Percentiles rank a stretch among this genome's conserved stretches.
Conservation (phyloP, 2,797 vertebrate genomes). For the Tokudaia tokunoshimensis region DNA sequence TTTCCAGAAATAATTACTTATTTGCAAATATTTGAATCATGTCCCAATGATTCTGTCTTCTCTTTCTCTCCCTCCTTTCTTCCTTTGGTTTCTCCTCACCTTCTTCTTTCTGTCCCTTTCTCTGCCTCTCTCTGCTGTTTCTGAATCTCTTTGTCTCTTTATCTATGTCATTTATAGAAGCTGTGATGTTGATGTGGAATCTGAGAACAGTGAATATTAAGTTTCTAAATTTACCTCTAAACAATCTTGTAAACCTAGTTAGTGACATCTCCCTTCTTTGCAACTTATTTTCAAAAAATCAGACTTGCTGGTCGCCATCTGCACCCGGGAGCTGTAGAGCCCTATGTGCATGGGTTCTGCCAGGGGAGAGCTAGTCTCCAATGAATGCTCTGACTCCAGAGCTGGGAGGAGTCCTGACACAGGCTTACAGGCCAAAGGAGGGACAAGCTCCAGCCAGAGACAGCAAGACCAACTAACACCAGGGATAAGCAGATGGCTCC, state of each 20-base stretch:
- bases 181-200: not conserved
- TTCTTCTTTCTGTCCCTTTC: not conserved
- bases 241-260: not conserved
- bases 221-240: constrained; percentile 32
- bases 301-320: not conserved
- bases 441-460: too few species aligned
- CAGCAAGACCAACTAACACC: too few species aligned
- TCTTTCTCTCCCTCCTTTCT: not conserved
- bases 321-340: too few species aligned
- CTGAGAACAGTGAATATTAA: not conserved
- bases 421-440: too few species aligned
- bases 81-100: too few species aligned
- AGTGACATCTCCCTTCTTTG: not conserved
- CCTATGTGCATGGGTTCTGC: too few species aligned
- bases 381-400: too few species aligned
- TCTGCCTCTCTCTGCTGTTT: not conserved
- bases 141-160: not conserved
- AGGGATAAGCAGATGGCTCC: too few species aligned
- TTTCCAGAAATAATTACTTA: constrained; percentile 32
- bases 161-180: not conserved
- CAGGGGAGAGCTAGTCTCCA: too few species aligned
- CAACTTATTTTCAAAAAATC: constrained; percentile 11
- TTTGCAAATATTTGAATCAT: constrained; percentile 34
- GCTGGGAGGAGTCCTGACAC: too few species aligned
- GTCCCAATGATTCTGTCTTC: not conserved